Evolutionary conservation across 1,140 invertebrate genomes (phyloP).

Genomic region (Delia radicum): DNA sequence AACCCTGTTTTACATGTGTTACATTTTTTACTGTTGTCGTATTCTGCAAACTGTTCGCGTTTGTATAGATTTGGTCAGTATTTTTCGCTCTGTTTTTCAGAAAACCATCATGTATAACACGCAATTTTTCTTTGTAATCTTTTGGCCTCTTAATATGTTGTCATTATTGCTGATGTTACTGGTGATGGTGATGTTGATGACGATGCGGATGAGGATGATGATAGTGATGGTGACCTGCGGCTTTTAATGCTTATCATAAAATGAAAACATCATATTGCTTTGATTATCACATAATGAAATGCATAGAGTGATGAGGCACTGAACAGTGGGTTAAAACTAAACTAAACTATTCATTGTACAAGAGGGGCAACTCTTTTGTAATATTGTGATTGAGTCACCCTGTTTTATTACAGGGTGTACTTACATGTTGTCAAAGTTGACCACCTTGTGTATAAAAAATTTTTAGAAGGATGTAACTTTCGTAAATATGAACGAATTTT

Average conservation of each 20-base stretch:
- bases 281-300: constrained; percentile 1
- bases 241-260: constrained; percentile 6
- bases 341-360: no score
- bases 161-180: neutral
- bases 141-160: neutral
- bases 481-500: no score
- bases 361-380: no score
- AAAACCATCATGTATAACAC: neutral
- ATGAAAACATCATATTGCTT: constrained; percentile 14
- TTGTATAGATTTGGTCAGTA: neutral
- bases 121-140: neutral
- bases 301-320: neutral
- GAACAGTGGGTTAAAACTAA: no score
- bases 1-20: no score
- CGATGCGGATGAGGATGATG: neutral
- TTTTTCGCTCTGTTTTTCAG: neutral
- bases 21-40: no score
- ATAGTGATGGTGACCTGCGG: neutral
- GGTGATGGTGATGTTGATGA: neutral
- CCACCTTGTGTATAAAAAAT: no score
- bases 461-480: no score
- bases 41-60: neutral
- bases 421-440: no score
- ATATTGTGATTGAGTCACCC: no score
- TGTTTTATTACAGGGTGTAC: no score